Base-by-base conservation (phyloP, 2,797 vertebrate species). In the Selene dorsalis region DNA sequence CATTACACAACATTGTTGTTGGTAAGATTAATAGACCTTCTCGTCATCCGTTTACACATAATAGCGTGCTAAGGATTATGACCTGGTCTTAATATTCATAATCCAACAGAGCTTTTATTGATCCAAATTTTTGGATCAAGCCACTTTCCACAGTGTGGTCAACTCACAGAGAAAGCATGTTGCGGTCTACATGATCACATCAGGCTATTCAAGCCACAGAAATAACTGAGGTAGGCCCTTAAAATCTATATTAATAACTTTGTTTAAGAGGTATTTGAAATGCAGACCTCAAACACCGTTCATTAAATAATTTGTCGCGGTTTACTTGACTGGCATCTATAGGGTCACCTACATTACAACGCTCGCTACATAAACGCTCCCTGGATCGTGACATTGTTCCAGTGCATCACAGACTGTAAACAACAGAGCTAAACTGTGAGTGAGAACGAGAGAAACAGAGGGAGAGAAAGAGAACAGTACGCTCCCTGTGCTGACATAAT, bases 401-500 rank as follows among this genome's bases (percentile, higher is more conserved):
- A 60, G 79, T 20, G 74, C 68, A 86, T 81, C 70, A 45, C 70
- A 79, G 35, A 64, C 60, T 73, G 74, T 70, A 77, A 89, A 89
- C 90, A 88, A 85, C 79, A 20, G 82, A 32, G 59, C 68, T 85
- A 41, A 87, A 87, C 73, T 78, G 79, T 5, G 47, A 68, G 69
- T 77, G 65, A 84, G 69, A 85, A 52, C 2, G 57, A 86, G 67
- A 70, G 32, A 83, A 82, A 82, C 47, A 56, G 81, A 80, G 58
- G 55, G 73, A 73, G 84, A 13, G 73, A n/a, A 57, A 74, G 82
- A 80, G 90, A 93, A 93, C 91, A 91, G 90, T 81, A 38, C 39
- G 8, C 83, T 82, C 90, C 89, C 85, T 93, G 91, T 92, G 75
- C 81, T 38, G 69, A 86, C 71, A 82, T 93, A 93, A 94, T 94